Conservation (phyloP, 37 sponge, comb jelly and placozoan species). For the Agelas oroides region DNA sequence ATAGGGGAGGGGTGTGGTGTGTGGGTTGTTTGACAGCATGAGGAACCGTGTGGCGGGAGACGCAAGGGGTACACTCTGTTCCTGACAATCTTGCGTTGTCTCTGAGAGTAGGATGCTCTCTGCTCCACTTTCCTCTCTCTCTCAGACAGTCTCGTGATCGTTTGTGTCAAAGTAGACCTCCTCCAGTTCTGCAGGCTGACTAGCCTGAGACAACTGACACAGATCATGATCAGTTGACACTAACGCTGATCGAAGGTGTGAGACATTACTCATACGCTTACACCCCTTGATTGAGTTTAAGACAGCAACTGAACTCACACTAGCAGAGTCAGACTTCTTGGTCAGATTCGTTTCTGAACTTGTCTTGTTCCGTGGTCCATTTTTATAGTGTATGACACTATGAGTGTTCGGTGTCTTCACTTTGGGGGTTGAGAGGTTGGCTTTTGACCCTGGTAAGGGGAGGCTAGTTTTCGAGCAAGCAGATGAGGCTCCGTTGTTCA, state of each 20-base stretch:
- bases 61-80: not conserved
- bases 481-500: no score
- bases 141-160: not conserved
- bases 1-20: constrained; percentile 54
- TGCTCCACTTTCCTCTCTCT: not conserved
- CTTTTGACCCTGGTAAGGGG: no score
- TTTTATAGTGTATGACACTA: no score
- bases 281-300: no score
- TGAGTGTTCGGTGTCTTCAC: no score
- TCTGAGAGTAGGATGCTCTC: not conserved
- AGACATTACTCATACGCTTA: not conserved
- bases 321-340: no score
- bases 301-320: not conserved
- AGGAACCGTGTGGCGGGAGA: not conserved
- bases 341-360: no score
- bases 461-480: no score
- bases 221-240: not conserved
- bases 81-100: not conserved
- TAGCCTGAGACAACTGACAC: not conserved
- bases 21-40: constrained; percentile 63
- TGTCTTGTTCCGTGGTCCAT: no score
- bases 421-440: no score
- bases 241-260: not conserved
- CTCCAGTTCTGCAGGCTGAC: constrained; percentile 1
- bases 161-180: constrained; percentile 34